These are phyloP conservation scores for Tricholauxania praeusta DNA, from an alignment of 2,888 invertebrate species.

Conservation along the genomic window DNA sequence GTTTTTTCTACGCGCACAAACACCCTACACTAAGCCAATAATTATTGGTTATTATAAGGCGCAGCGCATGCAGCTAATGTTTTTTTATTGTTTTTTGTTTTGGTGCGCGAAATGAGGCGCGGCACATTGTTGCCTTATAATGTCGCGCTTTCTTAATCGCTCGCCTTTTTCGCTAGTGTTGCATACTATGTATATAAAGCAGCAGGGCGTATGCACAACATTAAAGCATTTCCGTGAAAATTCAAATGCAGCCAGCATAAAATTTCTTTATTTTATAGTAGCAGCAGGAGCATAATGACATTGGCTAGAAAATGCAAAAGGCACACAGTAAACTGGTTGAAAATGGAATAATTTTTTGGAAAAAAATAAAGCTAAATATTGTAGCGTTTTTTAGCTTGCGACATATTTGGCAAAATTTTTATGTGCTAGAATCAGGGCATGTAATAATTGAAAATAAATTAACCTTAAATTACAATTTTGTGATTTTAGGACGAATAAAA, in stretches of 20 bases:
- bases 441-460: too few species aligned
- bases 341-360: constrained; percentile 45
- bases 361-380: too few species aligned
- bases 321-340: background rate
- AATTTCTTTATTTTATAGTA: constrained; percentile 24
- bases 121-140: background rate
- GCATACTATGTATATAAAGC: constrained; percentile 28
- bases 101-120: background rate
- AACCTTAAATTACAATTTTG: too few species aligned
- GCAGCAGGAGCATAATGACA: too few species aligned
- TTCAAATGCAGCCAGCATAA: constrained; percentile 29
- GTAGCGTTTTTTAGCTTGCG: too few species aligned
- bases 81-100: background rate
- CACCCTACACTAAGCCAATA: background rate
- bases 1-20: constrained; percentile 6
- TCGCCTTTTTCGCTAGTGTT: too few species aligned
- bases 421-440: too few species aligned
- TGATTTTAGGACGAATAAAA: too few species aligned
- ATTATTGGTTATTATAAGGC: constrained; percentile 28
- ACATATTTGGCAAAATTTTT: too few species aligned
- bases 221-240: constrained; percentile 58
- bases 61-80: constrained; percentile 24
- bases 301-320: too few species aligned
- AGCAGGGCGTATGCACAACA: constrained; percentile 59
- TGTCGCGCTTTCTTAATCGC: too few species aligned